Evolutionary conservation across 2,797 vertebrate species (phyloP), one percentile per base, ranked within the genome.

Genomic region (Yasuhikotakia modesta): DNA sequence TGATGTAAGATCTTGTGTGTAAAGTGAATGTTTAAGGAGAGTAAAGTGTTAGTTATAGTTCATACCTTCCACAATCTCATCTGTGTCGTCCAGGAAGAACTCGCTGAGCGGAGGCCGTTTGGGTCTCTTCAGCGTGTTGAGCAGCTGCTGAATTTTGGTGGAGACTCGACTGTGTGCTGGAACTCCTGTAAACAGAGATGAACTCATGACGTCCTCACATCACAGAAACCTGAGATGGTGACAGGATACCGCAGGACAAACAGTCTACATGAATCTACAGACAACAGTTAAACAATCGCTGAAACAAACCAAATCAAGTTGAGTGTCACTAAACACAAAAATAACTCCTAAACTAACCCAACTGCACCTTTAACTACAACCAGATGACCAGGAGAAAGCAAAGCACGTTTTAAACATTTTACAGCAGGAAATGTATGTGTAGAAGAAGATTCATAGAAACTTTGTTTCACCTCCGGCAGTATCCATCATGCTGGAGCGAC

Each of bases 141-240:
- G 92, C 89, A 99, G 90, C 90, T 99, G 97, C 83, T 99, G 97
- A 83, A 99, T 99, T 94, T 99, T 99, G 1, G 96, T 97, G 87
- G 97, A 99, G 85, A 99, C 97, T 87, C 96, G 94, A 87, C 96
- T 97, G 87, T 86, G 96, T 86, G 97, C 96, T 70, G 97, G 97
- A 81, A 99, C 97, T 79, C 97, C 97, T 99, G 89, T 21, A 87
- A 60, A 86, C 87, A 91, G 65, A 85, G 48, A 78, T 5, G 35
- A 67, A 60, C 21, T 64, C 50, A 79, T 70, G 73, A 46, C 65
- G 66, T 63, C 67, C 14, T 0, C 39, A 88, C 61, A 85, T 57
- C 19, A 43, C 16, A 24, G 58, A 1, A 21, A 76, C 1, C 63
- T 5, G 1, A 66, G 50, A 21, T 72, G 52, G 21, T 48, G 30